Evolutionary conservation across 30 jellyfish, hydroid and myxozoan genomes (phyloP).

Genomic region (Catostylus mosaicus): DNA sequence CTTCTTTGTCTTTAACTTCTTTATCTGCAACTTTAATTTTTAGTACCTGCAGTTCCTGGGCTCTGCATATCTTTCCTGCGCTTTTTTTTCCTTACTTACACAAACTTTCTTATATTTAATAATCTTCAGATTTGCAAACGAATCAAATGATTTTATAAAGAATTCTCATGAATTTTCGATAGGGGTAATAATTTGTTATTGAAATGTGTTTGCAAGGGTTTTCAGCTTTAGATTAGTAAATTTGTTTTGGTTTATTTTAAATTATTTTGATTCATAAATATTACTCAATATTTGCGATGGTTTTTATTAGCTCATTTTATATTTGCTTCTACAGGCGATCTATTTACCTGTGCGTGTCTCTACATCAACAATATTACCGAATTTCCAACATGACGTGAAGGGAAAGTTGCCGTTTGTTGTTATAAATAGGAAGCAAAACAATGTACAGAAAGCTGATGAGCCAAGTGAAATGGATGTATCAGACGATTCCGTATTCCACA

Average conservation of each 20-base stretch:
- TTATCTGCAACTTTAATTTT: too few species aligned
- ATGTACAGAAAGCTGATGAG: constrained; percentile 3
- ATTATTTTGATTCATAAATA: neutral
- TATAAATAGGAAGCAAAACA: constrained; percentile 5
- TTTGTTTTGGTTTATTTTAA: neutral
- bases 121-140: too few species aligned
- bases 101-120: too few species aligned
- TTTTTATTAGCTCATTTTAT: neutral
- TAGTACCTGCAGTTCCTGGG: too few species aligned
- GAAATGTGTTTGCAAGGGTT: too few species aligned
- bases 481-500: constrained; percentile 29
- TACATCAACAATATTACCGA: constrained; percentile 68
- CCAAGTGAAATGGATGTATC: constrained; percentile 7
- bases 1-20: too few species aligned
- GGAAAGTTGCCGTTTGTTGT: constrained; percentile 85
- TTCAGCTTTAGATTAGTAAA: too few species aligned
- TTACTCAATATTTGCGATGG: neutral
- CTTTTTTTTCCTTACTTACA: too few species aligned
- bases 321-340: constrained; percentile 54
- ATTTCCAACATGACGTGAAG: constrained; percentile 75
- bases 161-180: too few species aligned
- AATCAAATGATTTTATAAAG: too few species aligned
- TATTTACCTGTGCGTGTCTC: constrained; percentile 72
- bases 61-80: too few species aligned
- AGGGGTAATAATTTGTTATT: too few species aligned